phyloP scores from a whole-genome alignment of 2,797 vertebrate species.

The Iguana delicatissima region DNA sequence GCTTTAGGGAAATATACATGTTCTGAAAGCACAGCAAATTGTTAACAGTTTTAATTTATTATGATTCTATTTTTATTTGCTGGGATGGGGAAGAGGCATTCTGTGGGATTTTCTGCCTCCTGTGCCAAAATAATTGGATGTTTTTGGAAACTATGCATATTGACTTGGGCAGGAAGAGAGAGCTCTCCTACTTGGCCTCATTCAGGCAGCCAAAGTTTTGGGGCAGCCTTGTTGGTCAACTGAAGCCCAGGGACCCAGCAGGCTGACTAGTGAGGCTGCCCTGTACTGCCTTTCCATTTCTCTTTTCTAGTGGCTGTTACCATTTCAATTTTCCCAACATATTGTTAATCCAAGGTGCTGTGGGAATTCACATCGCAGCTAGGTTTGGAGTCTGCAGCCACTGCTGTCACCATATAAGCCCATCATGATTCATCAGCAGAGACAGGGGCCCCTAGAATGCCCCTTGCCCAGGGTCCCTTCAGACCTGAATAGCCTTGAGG shows the following conservation, averaged over 20 bases:
- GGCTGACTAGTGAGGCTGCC: neutral
- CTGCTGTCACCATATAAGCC: neutral
- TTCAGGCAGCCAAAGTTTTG: neutral
- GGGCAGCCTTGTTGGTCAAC: neutral
- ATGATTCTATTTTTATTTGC: no score
- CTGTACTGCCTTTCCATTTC: neutral
- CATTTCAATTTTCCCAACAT: neutral
- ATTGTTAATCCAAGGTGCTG: neutral
- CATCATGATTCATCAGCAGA: neutral
- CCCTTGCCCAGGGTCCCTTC: neutral
- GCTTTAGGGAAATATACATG: neutral
- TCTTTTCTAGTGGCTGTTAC: no score
- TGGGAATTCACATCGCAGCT: neutral
- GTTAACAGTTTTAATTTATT: neutral
- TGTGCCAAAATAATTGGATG: neutral
- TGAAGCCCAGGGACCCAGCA: no score
- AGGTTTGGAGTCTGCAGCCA: neutral
- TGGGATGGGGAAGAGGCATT: no score
- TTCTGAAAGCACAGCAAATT: neutral
- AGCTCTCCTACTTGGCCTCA: neutral
- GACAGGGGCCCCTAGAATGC: neutral
- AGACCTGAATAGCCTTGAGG: neutral
- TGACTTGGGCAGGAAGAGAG: neutral
- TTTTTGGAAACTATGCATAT: neutral
- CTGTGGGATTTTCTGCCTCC: neutral